phyloP scores from a whole-genome alignment of 2,113 vertebrate species.

The Trematocara unimaculatum region DNA sequence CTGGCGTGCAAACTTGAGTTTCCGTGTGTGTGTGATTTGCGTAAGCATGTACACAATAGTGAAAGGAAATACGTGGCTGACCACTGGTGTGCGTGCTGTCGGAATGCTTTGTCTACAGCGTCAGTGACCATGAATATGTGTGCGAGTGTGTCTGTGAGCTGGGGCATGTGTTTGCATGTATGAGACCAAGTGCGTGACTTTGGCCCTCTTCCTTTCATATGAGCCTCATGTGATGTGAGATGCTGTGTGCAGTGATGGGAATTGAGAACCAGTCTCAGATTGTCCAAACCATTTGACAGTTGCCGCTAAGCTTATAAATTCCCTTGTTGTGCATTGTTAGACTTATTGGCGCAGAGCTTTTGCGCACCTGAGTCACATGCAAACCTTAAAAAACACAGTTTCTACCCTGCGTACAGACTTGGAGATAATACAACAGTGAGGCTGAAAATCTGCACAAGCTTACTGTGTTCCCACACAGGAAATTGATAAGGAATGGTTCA shows the following conservation, averaged over 20 bases:
- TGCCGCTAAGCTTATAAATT: background rate
- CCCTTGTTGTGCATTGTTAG: background rate
- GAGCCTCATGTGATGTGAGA: constrained; percentile 37
- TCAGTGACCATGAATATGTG: constrained; percentile 33
- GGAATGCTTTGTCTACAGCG: background rate
- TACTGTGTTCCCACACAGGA: background rate
- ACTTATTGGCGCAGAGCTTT: background rate
- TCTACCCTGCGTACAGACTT: background rate
- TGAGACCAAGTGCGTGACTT: constrained; percentile 40
- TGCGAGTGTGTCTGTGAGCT: background rate
- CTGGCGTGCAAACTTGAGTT: background rate
- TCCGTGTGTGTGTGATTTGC: background rate
- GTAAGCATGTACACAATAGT: background rate
- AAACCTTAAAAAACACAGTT: background rate
- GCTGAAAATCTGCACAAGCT: background rate
- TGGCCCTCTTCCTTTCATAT: constrained; percentile 23
- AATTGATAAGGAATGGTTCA: background rate
- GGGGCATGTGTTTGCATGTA: constrained; percentile 51
- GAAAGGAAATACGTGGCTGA: constrained; percentile 24
- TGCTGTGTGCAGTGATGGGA: background rate
- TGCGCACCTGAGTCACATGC: background rate
- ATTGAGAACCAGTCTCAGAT: background rate
- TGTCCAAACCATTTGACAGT: background rate
- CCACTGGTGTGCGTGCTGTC: background rate
- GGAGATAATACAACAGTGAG: background rate